phyloP scores from a whole-genome alignment of 2,888 invertebrate genomes.

The Agrochola circellaris region DNA sequence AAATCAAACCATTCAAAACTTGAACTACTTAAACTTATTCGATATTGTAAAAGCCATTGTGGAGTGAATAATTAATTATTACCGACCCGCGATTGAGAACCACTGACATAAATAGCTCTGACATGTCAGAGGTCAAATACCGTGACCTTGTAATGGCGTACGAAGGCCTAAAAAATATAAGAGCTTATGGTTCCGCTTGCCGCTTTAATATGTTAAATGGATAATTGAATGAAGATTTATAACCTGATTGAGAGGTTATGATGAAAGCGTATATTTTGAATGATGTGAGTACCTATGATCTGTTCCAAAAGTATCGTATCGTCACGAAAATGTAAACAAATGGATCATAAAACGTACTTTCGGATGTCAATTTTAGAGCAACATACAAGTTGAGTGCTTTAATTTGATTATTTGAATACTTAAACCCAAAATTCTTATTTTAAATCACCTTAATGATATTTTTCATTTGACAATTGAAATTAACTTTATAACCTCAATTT shows the following conservation, averaged over 20 bases:
- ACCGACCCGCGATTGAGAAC: slow-evolving; percentile 22
- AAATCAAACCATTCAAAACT: background rate
- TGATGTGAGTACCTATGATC: background rate
- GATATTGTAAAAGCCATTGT: slow-evolving; percentile 21
- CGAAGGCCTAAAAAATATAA: background rate
- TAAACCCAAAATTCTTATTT: no score
- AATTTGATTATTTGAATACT: no score
- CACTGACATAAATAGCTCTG: slow-evolving; percentile 21
- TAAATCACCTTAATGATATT: no score
- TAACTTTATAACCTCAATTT: no score
- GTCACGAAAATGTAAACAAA: no score
- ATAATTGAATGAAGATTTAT: slow-evolving; percentile 19
- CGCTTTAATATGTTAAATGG: slow-evolving; percentile 26
- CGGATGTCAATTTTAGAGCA: no score
- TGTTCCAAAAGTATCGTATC: no score
- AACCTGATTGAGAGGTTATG: background rate
- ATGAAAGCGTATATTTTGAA: background rate
- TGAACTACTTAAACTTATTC: background rate
- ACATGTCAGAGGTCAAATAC: slow-evolving; percentile 44
- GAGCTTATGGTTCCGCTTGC: slow-evolving; percentile 9
- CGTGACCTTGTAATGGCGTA: slow-evolving; percentile 46
- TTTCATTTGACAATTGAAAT: no score
- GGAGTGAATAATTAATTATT: slow-evolving; percentile 18
- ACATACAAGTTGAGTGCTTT: no score
- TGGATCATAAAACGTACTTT: no score